Evolutionary conservation across 2,888 invertebrate species (phyloP), one percentile per base, ranked within the genome.

Genomic region (Diarsia brunnea): DNA sequence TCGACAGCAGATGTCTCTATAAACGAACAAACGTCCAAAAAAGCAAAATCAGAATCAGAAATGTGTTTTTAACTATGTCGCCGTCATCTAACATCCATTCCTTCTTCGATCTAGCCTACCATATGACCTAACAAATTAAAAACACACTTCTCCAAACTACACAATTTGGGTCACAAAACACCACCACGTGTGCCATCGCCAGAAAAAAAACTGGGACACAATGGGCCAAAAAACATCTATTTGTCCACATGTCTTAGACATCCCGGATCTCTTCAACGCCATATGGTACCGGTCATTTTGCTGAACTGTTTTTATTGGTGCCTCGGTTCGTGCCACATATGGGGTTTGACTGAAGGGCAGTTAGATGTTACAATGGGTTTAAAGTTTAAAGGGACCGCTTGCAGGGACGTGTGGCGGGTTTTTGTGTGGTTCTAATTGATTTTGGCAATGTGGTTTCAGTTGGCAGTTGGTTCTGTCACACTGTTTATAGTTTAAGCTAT

Each of bases 231-330:
- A 84, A 65, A 61, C 73, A 70, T 69, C 80, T 94, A 90, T 94
- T 94, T 92, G 88, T 90, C 90, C 93, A 94, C 81, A 90, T 93
- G 94, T 88, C 79, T 86, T 87, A 84, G 79, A 90, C 75, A 79
- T 81, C 55, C 78, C 71, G 64, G 69, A 66, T 68, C 78, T 75
- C 76, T 78, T 73, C 65, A 67, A 78, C 85, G 72, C 89, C 93
- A 93, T 91, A 89, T 92, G 93, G 89, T 68, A 69, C 16, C 67
- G 87, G 89, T 82, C 87, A 89, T 79, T 89, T 82, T 77, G 88
- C 90, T 84, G 70, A 84, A 86, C 81, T 79, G 78, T 85, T 85
- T 81, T 81, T 85, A 89, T 87, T 88, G 78, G 81, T 84, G 78
- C 65, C 69, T 73, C 71, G 38, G 88, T 87, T 86, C 90, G 91